Percentiles rank a stretch among this genome's conserved stretches.
Evolutionary conservation across 2,888 invertebrate species (phyloP).

Genomic region (Macrostomum cliftonense): DNA sequence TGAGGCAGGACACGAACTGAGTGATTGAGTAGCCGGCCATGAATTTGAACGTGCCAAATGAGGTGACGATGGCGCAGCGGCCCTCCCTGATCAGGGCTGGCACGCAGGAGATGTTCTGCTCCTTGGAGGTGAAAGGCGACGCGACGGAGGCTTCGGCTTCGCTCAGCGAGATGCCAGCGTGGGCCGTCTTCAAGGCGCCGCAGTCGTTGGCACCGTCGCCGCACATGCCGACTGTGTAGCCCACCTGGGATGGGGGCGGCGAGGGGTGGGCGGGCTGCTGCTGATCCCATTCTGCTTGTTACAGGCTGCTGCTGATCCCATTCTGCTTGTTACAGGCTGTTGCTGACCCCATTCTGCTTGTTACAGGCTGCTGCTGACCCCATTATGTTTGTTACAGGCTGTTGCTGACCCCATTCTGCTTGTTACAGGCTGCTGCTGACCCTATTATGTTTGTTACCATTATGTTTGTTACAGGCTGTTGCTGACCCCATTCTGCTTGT

Average conservation of each 20-base stretch:
- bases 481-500: too few species aligned
- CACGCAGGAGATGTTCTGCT: constrained; percentile 66
- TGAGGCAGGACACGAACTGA: constrained; percentile 49
- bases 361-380: too few species aligned
- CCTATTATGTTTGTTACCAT: too few species aligned
- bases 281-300: too few species aligned
- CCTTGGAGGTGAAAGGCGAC: constrained; percentile 72
- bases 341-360: too few species aligned
- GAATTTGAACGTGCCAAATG: constrained; percentile 72
- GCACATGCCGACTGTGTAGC: constrained; percentile 60
- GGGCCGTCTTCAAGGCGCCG: constrained; percentile 75
- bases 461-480: too few species aligned
- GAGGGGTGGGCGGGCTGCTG: too few species aligned
- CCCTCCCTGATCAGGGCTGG: constrained; percentile 51
- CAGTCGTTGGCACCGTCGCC: constrained; percentile 96
- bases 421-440: too few species aligned
- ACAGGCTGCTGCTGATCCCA: too few species aligned
- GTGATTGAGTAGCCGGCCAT: constrained; percentile 75
- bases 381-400: too few species aligned
- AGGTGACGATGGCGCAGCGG: constrained; percentile 65
- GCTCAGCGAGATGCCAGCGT: constrained; percentile 73
- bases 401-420: too few species aligned
- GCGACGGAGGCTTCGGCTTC: constrained; percentile 81
- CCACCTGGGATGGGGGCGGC: neutral
- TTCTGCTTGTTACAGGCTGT: too few species aligned